Evolutionary conservation across 2,888 invertebrate genomes (phyloP), one percentile per base, ranked within the genome.

Genomic region (Chymomyza fuscimana): DNA sequence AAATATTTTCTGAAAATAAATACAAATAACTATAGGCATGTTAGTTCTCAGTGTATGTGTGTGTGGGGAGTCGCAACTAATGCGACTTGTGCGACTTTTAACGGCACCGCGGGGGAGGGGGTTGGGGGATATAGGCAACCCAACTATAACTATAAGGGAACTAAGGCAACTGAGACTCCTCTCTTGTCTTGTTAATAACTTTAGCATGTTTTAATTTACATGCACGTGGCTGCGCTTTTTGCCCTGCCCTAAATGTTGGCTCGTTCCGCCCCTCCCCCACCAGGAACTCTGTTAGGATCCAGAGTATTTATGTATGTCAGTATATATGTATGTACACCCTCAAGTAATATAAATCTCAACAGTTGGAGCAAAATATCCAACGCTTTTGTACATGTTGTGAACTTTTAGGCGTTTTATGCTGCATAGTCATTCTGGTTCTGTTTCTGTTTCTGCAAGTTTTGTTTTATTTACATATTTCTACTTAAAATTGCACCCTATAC

Each of bases 171-270:
- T 7, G 40, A 46, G 40, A 12, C 40, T 10, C 12, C 12, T 3
- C 12, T 2, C 5, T 7, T 46, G 40, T 46, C 79, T 73, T 87
- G 83, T 87, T 85, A 85, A 85, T 85, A 85, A 85, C 77, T 85
- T 79, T 75, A 81, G 75, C 87, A 85, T 87, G 85, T 77, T 85
- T 84, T 85, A 85, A 85, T 85, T 81, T 82, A 78, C 82, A 85
- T 76, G 78, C 69, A 71, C 66, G 74, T 70, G 65, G 59, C n/a
- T 65, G 69, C 70, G 46, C 19, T 10, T 64, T 22, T 22, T 22
- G 16, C 63, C 50, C 12, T 54, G 56, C 32, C 19, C 10, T 6
- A 15, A 36, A 46, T 46, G 40, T 12, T 46, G 22, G 16, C 32
- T 5, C 9, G 58, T 9, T 22, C 4, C 0, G 58, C 7, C 46